Percentiles rank a stretch among this genome's conserved stretches.
phyloP scores from a whole-genome alignment of 2,888 invertebrate genomes.

The Caenorhabditis sp. region DNA sequence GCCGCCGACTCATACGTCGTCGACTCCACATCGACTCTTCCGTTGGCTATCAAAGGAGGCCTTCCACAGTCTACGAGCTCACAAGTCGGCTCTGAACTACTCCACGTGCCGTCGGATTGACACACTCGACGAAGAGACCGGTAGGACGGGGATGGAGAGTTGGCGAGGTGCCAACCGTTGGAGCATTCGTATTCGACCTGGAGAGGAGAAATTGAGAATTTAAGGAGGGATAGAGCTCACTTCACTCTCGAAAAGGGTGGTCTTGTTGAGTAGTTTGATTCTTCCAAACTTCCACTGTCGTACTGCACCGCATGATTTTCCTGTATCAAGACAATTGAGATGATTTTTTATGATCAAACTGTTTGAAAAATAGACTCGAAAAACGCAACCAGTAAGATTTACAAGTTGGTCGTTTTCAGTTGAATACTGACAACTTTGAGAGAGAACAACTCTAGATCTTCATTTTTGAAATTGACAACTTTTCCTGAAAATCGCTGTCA shows the following conservation, averaged over 20 bases:
- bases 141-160: conserved; percentile 52
- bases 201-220: background rate
- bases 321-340: conserved; percentile 39
- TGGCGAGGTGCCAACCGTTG: conserved; percentile 68
- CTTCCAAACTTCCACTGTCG: conserved; percentile 61
- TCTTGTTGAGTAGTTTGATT: conserved; percentile 68
- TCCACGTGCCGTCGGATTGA: conserved; percentile 74
- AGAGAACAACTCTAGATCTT: no score
- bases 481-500: no score
- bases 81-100: conserved; percentile 68
- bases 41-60: conserved; percentile 74
- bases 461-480: no score
- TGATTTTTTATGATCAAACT: background rate
- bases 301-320: conserved; percentile 63
- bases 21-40: conserved; percentile 64
- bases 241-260: conserved; percentile 58
- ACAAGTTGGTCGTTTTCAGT: no score
- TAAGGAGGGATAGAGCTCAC: no score
- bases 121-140: conserved; percentile 69
- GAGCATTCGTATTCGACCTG: conserved; percentile 75
- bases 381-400: no score
- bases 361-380: background rate
- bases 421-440: no score
- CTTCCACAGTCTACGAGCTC: conserved; percentile 73
- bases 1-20: conserved; percentile 73